Evolutionary conservation across 2,888 invertebrate genomes (phyloP).

Genomic region (Synanthedon formicaeformis): DNA sequence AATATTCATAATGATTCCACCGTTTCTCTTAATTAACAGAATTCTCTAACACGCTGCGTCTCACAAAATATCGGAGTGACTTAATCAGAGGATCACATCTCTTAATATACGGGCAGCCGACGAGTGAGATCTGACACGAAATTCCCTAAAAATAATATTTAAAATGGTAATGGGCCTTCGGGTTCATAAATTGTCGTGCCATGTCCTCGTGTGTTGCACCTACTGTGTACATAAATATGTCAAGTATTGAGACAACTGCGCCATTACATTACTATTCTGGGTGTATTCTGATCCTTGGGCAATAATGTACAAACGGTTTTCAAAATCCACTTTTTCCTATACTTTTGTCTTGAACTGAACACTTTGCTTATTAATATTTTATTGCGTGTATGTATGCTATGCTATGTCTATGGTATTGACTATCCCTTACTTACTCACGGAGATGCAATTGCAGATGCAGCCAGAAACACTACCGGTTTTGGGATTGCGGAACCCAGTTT

Average conservation of each 20-base stretch:
- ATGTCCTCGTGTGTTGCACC: slow-evolving; percentile 64
- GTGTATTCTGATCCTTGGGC: slow-evolving; percentile 36
- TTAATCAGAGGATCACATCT: slow-evolving; percentile 69
- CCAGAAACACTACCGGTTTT: too few species aligned
- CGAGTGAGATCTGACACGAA: slow-evolving; percentile 70
- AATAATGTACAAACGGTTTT: too few species aligned
- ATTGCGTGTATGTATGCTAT: too few species aligned
- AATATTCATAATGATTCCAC: slow-evolving; percentile 19
- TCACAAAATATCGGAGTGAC: slow-evolving; percentile 51
- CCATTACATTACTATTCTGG: slow-evolving; percentile 37
- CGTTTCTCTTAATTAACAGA: slow-evolving; percentile 58
- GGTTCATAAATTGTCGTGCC: slow-evolving; percentile 68
- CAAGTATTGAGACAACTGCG: slow-evolving; percentile 58
- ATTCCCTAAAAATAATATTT: slow-evolving; percentile 72
- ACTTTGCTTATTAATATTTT: too few species aligned
- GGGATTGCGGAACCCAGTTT: too few species aligned
- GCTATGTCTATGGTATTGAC: too few species aligned
- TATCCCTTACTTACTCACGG: too few species aligned
- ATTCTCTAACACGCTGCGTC: slow-evolving; percentile 38
- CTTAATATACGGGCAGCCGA: slow-evolving; percentile 61
- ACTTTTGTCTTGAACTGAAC: too few species aligned
- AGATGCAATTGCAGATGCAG: too few species aligned
- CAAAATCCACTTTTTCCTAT: too few species aligned
- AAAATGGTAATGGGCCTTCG: slow-evolving; percentile 68
- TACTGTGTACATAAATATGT: slow-evolving; percentile 70